Percentiles rank a stretch among this genome's conserved stretches.
Conservation (phyloP, 2,888 invertebrate species). For the Torymus aiolomorphi region DNA sequence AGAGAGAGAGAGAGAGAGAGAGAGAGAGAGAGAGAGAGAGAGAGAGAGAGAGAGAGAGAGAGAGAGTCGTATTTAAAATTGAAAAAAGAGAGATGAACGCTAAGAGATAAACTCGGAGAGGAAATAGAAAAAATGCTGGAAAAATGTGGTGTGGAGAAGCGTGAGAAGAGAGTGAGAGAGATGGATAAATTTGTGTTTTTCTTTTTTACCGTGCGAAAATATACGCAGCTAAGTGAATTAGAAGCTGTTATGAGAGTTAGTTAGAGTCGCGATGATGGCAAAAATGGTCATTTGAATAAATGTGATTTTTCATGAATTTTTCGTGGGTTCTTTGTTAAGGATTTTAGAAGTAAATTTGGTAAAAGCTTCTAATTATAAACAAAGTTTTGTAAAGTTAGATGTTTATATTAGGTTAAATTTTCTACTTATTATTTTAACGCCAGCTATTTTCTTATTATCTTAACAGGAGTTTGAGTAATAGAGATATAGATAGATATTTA, state of each 20-base stretch:
- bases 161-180: background rate
- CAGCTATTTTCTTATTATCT: no score
- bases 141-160: background rate
- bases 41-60: background rate
- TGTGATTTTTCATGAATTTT: no score
- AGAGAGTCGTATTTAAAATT: constrained; percentile 24
- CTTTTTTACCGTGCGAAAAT: constrained; percentile 4
- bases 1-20: background rate
- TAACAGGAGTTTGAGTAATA: no score
- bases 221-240: constrained; percentile 4
- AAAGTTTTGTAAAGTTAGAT: no score
- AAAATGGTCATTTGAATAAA: no score
- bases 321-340: no score
- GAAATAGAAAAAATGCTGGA: constrained; percentile 8
- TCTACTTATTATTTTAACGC: no score
- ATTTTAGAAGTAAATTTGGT: no score
- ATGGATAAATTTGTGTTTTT: constrained; percentile 1
- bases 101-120: constrained; percentile 16
- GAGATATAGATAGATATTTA: no score
- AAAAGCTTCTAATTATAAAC: no score
- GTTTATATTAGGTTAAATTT: no score
- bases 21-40: background rate
- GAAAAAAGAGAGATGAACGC: constrained; percentile 19
- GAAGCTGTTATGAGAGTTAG: background rate
- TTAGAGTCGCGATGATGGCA: no score